Percentiles rank a stretch among this genome's conserved stretches.
Conservation (phyloP, 2,797 vertebrate species). For the Thripadectes ignobilis region DNA sequence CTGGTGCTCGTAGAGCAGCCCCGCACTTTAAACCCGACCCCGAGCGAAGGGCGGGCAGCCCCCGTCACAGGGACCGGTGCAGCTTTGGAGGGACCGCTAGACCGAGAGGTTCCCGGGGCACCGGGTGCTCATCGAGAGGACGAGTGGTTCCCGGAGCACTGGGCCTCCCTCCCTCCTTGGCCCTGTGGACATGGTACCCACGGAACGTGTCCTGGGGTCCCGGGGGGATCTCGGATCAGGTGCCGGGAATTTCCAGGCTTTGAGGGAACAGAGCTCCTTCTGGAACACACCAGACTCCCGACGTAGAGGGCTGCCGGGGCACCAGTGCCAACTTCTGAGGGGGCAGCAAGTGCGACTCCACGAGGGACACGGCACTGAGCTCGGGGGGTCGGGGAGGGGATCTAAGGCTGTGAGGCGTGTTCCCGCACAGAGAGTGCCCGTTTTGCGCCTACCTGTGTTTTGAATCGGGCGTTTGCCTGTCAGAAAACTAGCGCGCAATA, state of each 20-base stretch:
- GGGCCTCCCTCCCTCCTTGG: background rate
- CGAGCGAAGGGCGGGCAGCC: background rate
- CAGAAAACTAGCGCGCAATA: background rate
- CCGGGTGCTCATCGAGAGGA: background rate
- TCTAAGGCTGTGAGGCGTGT: background rate
- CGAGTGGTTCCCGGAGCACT: too few species aligned
- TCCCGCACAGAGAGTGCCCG: background rate
- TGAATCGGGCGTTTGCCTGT: too few species aligned
- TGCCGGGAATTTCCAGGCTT: background rate
- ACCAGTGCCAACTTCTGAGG: rapidly evolving
- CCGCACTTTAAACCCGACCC: background rate
- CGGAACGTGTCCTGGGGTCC: background rate
- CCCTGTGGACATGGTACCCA: background rate
- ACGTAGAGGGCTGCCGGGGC: background rate
- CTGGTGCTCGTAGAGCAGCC: rapidly evolving
- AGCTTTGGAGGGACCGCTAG: background rate
- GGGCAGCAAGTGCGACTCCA: background rate
- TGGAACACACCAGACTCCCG: background rate
- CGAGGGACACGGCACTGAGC: background rate
- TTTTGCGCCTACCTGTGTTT: rapidly evolving
- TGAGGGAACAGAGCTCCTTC: background rate
- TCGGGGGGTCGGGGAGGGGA: background rate
- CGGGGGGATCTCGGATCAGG: too few species aligned
- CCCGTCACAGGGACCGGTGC: background rate
- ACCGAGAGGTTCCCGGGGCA: background rate